These are phyloP conservation scores for Agrotis segetum DNA, from an alignment of 2,888 invertebrate genomes.

Conservation along the genomic window DNA sequence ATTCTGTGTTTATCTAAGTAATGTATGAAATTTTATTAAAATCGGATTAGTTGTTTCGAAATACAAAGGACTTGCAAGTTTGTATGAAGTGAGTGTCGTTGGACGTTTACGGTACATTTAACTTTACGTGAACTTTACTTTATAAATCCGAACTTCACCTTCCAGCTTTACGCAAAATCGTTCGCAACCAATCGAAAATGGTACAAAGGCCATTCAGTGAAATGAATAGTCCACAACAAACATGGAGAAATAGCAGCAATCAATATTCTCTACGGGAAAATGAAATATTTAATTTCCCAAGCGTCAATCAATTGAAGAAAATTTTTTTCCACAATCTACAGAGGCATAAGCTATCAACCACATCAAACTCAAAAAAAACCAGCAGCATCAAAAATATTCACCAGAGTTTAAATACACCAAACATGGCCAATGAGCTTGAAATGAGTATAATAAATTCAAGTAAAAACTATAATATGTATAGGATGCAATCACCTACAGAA, in stretches of 20 bases:
- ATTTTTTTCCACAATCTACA: constrained; percentile 72
- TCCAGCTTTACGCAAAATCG: constrained; percentile 85
- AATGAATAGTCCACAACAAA: constrained; percentile 43
- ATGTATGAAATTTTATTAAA: too few relatives aligned
- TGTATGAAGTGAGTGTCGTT: too few relatives aligned
- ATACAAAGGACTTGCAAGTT: too few relatives aligned
- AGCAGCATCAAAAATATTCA: constrained; percentile 69
- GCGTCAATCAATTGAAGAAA: constrained; percentile 72
- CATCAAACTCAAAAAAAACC: constrained; percentile 74
- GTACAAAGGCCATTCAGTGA: constrained; percentile 84
- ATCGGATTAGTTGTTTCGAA: too few relatives aligned
- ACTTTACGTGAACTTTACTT: too few relatives aligned
- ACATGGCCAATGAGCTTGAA: constrained; percentile 71
- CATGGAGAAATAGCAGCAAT: constrained; percentile 61
- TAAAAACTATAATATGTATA: constrained; percentile 53
- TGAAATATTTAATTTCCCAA: constrained; percentile 69
- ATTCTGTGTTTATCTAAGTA: too few relatives aligned
- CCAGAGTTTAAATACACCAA: constrained; percentile 64
- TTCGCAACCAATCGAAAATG: constrained; percentile 86
- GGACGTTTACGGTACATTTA: too few relatives aligned
- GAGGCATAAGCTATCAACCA: constrained; percentile 76
- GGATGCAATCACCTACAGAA: constrained; percentile 45
- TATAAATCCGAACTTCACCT: constrained; percentile 47
- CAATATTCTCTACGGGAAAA: constrained; percentile 17
- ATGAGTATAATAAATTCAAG: constrained; percentile 72